Conservation (phyloP, 2,888 invertebrate species). For the Acronicta alni region DNA sequence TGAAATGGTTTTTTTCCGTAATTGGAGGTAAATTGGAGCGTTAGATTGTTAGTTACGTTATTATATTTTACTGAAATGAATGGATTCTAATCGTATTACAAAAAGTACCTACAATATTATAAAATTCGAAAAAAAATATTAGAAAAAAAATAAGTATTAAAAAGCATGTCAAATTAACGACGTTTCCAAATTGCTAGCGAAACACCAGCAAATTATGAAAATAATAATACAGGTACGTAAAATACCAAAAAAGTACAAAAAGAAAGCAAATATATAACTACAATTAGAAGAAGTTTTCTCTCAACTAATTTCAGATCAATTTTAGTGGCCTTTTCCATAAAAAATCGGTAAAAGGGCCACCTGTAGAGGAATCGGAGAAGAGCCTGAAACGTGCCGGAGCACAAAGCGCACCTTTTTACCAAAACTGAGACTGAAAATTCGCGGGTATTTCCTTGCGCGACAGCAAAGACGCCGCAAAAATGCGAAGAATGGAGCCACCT, state of each 20-base stretch:
- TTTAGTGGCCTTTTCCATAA: constrained; percentile 28
- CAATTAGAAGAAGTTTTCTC: background rate
- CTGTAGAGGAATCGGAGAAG: constrained; percentile 72
- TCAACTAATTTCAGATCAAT: constrained; percentile 19
- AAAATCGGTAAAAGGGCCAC: constrained; percentile 65
- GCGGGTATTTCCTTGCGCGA: constrained; percentile 69
- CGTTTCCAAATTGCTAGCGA: no score
- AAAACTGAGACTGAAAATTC: constrained; percentile 70
- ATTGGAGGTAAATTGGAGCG: constrained; percentile 22
- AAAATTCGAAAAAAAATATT: no score
- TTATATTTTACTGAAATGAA: background rate
- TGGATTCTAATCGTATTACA: no score
- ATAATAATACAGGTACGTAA: no score
- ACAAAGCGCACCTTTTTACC: constrained; percentile 76
- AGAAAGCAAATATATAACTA: no score
- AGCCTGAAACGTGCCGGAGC: constrained; percentile 65
- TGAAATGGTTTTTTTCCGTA: constrained; percentile 24
- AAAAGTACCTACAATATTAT: no score
- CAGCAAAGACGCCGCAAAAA: constrained; percentile 76
- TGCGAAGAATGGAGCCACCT: constrained; percentile 69
- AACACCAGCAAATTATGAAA: no score
- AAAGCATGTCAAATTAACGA: constrained; percentile 3
- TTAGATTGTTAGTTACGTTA: constrained; percentile 8
- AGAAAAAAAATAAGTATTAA: no score
- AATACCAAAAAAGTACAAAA: no score